These are phyloP conservation scores for Asteroscopus sphinx DNA, from an alignment of 2,888 invertebrate species.

Conservation along the genomic window DNA sequence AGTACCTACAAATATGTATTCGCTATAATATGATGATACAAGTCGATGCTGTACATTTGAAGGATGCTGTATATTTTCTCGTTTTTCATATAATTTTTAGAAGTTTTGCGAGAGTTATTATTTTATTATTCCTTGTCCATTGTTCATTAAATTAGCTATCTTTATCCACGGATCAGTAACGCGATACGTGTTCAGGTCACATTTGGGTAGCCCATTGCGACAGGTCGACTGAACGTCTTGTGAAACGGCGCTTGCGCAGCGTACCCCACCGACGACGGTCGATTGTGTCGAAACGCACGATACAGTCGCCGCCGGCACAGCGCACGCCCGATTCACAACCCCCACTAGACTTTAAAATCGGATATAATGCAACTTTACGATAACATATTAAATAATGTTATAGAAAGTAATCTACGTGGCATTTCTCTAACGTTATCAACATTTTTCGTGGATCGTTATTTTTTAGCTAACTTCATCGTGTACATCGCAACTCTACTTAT, in stretches of 20 bases:
- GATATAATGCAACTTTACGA: conserved; percentile 30
- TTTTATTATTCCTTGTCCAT: neutral
- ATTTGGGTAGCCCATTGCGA: conserved; percentile 88
- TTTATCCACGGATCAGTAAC: conserved; percentile 75
- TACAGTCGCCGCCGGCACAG: conserved; percentile 81
- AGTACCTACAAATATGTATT: no score
- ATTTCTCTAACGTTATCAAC: neutral
- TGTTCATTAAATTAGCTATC: conserved; percentile 40
- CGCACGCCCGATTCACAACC: conserved; percentile 76
- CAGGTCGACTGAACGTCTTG: conserved; percentile 87
- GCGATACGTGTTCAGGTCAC: conserved; percentile 88
- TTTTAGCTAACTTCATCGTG: conserved; percentile 37
- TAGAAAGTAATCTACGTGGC: neutral
- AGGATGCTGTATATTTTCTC: no score
- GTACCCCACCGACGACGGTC: conserved; percentile 79
- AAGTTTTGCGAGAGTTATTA: no score
- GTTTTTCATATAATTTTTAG: no score
- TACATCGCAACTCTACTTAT: conserved; percentile 32
- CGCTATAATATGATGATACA: no score
- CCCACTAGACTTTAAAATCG: conserved; percentile 53
- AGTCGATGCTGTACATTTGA: no score
- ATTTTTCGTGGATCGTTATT: neutral
- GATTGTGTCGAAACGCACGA: conserved; percentile 85
- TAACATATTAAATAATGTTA: conserved; percentile 18
- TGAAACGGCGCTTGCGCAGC: conserved; percentile 88